Evolutionary conservation across 1,140 invertebrate genomes (phyloP).

Genomic region (Drosophila repleta): DNA sequence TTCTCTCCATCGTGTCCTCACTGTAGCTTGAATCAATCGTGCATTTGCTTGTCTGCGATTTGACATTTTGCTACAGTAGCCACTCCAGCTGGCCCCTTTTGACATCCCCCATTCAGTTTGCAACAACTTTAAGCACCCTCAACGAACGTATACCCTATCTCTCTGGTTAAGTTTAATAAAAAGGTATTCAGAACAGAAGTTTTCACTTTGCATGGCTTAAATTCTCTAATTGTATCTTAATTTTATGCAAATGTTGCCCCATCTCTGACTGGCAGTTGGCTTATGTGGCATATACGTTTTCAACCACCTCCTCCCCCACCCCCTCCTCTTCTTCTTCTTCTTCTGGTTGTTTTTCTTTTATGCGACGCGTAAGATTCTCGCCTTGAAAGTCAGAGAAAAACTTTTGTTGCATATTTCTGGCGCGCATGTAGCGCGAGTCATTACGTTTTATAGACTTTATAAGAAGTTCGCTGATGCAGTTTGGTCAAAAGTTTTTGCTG

Average conservation of each 20-base stretch:
- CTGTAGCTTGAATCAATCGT: slow-evolving; percentile 6
- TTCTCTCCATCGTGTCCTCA: background rate
- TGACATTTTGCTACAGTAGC: slow-evolving; percentile 62
- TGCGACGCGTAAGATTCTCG: background rate
- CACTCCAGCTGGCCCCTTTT: slow-evolving; percentile 5
- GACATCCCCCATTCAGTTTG: background rate
- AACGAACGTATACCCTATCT: slow-evolving; percentile 10
- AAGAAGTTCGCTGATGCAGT: slow-evolving; percentile 77
- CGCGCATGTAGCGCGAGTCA: slow-evolving; percentile 76
- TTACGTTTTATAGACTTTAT: slow-evolving; percentile 82
- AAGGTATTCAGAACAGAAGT: slow-evolving; percentile 5
- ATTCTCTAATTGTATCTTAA: slow-evolving; percentile 50
- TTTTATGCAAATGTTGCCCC: slow-evolving; percentile 44
- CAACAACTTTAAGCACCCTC: slow-evolving; percentile 48
- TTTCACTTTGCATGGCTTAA: slow-evolving; percentile 13
- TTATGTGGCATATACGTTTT: slow-evolving; percentile 8
- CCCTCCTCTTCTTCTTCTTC: slow-evolving; percentile 3
- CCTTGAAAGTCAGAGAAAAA: slow-evolving; percentile 64
- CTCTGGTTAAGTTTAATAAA: slow-evolving; percentile 11
- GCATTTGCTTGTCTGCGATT: slow-evolving; percentile 46
- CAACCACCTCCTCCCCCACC: slow-evolving; percentile 1
- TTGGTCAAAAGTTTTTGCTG: slow-evolving; percentile 67
- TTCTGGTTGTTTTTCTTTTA: background rate
- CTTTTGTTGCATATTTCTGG: slow-evolving; percentile 75
- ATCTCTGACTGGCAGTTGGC: slow-evolving; percentile 6